Evolutionary conservation across 1,140 invertebrate species (phyloP).

Genomic region (Drosophila leontia): DNA sequence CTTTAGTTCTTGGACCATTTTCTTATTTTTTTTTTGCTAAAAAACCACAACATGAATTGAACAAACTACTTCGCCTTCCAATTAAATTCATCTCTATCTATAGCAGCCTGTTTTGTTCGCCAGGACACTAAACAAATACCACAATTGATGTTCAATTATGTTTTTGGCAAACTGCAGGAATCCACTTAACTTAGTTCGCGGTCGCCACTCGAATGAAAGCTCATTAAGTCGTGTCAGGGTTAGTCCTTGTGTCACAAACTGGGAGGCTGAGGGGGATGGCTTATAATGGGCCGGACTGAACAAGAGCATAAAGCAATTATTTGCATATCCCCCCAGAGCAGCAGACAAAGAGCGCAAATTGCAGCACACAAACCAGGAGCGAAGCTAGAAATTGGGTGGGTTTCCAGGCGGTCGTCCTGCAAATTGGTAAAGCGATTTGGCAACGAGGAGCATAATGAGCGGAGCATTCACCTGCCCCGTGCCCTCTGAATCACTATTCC

Average conservation of each 20-base stretch:
- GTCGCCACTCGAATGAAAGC: slow-evolving; percentile 50
- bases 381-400: slow-evolving; percentile 11
- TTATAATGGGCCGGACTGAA: slow-evolving; percentile 56
- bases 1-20: not conserved
- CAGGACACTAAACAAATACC: slow-evolving; percentile 36
- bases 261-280: not conserved
- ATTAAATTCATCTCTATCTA: slow-evolving; percentile 1
- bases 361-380: slow-evolving; percentile 35
- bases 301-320: slow-evolving; percentile 79
- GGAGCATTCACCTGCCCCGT: slow-evolving; percentile 54
- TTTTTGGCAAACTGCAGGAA: slow-evolving; percentile 40
- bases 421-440: slow-evolving; percentile 9
- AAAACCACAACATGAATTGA: no score
- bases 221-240: slow-evolving; percentile 67
- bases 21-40: no score
- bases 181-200: slow-evolving; percentile 38
- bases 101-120: not conserved
- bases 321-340: slow-evolving; percentile 62
- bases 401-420: slow-evolving; percentile 30
- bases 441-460: slow-evolving; percentile 37
- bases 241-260: slow-evolving; percentile 12
- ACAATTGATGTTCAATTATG: slow-evolving; percentile 69
- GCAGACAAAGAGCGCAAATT: slow-evolving; percentile 74
- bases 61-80: not conserved
- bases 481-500: slow-evolving; percentile 10